These are phyloP conservation scores for Otus scops DNA, from an alignment of 2,797 vertebrate genomes.

Conservation along the genomic window DNA sequence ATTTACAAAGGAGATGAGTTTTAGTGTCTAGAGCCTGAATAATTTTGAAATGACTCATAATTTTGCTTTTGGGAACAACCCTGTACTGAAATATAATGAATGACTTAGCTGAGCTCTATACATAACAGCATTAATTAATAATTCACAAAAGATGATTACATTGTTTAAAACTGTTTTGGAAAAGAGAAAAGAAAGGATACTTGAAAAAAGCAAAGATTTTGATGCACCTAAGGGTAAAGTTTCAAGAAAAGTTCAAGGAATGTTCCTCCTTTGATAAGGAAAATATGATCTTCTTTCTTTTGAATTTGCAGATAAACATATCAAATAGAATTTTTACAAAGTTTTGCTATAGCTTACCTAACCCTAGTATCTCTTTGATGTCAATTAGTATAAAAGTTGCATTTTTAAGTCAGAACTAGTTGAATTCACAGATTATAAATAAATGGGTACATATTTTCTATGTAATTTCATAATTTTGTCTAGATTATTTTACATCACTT, in stretches of 20 bases:
- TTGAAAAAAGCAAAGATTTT: constrained; percentile 7
- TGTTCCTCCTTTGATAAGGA: background rate
- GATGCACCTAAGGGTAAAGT: background rate
- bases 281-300: background rate
- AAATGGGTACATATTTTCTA: background rate
- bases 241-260: background rate
- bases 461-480: background rate
- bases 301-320: background rate
- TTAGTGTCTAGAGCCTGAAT: background rate
- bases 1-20: background rate
- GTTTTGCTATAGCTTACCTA: background rate
- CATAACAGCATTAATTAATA: constrained; percentile 5
- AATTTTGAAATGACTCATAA: background rate
- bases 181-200: background rate
- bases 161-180: constrained; percentile 32
- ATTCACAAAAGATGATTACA: background rate
- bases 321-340: background rate
- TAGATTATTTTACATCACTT: background rate
- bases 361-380: background rate
- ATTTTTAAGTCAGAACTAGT: background rate
- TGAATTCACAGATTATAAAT: background rate
- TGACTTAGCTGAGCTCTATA: background rate
- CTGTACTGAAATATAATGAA: background rate
- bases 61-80: background rate
- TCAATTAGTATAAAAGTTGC: background rate